These are phyloP conservation scores for Takifugu bimaculatus DNA, from an alignment of 2,113 vertebrate genomes.

Conservation along the genomic window DNA sequence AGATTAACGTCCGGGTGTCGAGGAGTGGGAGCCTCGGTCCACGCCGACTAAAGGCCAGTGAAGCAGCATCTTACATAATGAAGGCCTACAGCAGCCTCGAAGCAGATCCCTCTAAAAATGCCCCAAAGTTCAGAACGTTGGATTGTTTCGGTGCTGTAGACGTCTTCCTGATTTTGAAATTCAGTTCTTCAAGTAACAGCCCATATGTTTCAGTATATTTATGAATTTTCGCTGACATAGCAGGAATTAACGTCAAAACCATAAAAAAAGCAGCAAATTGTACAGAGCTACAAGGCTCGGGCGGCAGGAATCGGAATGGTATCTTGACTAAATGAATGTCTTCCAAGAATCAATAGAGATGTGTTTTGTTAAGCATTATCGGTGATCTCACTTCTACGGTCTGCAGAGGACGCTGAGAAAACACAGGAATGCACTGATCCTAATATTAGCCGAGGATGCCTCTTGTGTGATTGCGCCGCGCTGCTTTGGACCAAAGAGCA, in stretches of 20 bases:
- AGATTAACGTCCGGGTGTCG: constrained; percentile 22
- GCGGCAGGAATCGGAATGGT: not conserved
- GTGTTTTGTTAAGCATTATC: constrained; percentile 12
- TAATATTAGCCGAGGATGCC: constrained; percentile 10
- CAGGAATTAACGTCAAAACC: too few relatives aligned
- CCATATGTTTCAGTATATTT: too few relatives aligned
- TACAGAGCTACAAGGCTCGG: too few relatives aligned
- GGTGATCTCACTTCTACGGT: constrained; percentile 22
- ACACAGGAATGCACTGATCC: constrained; percentile 17
- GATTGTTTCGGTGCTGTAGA: too few relatives aligned
- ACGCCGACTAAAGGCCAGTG: constrained; percentile 36
- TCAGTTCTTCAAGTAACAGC: too few relatives aligned
- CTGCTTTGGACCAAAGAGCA: constrained; percentile 2
- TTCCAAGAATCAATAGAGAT: constrained; percentile 21
- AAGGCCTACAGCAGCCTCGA: constrained; percentile 43
- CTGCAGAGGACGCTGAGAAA: constrained; percentile 25
- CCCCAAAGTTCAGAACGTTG: too few relatives aligned
- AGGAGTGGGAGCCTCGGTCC: constrained; percentile 10
- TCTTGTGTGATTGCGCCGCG: constrained; percentile 1
- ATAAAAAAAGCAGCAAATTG: too few relatives aligned
- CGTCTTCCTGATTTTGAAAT: too few relatives aligned
- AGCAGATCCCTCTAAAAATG: constrained; percentile 11
- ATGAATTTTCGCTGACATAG: too few relatives aligned
- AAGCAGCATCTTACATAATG: constrained; percentile 42
- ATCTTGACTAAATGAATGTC: constrained; percentile 13